phyloP scores from a whole-genome alignment of 2,797 vertebrate species.

The Yasuhikotakia modesta region DNA sequence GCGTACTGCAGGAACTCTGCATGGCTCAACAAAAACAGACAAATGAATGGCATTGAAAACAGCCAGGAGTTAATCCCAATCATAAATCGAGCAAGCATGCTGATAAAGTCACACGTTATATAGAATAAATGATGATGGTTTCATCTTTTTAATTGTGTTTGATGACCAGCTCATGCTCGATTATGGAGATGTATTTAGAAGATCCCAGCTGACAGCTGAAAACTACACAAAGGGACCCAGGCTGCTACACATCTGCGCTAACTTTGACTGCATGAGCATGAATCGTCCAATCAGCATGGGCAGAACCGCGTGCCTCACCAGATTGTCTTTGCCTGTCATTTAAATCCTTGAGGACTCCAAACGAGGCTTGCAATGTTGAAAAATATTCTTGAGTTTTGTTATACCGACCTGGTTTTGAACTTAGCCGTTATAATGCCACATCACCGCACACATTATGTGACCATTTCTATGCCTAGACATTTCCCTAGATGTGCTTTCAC shows the following conservation, averaged over 20 bases:
- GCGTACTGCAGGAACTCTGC: constrained; percentile 25
- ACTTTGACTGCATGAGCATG: constrained; percentile 63
- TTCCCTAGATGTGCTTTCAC: constrained; percentile 27
- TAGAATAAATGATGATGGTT: constrained; percentile 46
- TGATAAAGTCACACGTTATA: constrained; percentile 44
- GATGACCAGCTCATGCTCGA: constrained; percentile 55
- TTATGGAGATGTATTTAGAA: constrained; percentile 47
- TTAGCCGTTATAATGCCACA: not conserved
- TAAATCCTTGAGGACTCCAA: not conserved
- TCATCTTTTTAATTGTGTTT: constrained; percentile 65
- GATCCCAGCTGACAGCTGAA: constrained; percentile 57
- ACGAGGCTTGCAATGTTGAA: not conserved
- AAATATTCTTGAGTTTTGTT: constrained; percentile 10
- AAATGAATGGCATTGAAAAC: constrained; percentile 50
- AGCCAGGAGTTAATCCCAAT: constrained; percentile 52
- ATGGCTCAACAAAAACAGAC: constrained; percentile 45
- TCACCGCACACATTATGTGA: constrained; percentile 32
- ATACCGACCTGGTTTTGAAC: not conserved
- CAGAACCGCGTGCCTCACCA: constrained; percentile 14
- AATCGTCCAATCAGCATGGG: constrained; percentile 50
- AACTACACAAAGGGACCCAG: constrained; percentile 54
- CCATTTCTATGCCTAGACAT: constrained; percentile 35
- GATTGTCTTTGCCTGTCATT: constrained; percentile 48
- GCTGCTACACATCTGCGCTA: constrained; percentile 48
- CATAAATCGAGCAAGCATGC: constrained; percentile 58